phyloP scores from a whole-genome alignment of 2,113 vertebrate genomes.

The Gasterosteus aculeatus region DNA sequence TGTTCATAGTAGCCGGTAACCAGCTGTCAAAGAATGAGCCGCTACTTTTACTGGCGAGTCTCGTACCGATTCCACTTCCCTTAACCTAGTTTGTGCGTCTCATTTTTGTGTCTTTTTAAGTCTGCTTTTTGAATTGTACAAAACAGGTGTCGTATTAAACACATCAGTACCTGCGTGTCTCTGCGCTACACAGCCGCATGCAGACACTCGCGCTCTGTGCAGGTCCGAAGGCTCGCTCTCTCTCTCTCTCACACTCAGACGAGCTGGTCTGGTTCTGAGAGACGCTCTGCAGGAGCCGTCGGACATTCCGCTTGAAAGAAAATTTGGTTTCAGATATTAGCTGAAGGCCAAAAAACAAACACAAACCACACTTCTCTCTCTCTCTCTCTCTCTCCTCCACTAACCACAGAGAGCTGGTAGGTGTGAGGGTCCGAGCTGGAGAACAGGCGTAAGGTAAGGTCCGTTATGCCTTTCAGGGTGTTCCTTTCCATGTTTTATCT shows the following conservation, averaged over 20 bases:
- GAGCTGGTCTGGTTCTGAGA: constrained; percentile 31
- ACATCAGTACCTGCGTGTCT: not conserved
- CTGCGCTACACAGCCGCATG: not conserved
- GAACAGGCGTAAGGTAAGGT: too few relatives aligned
- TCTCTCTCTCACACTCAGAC: constrained; percentile 26
- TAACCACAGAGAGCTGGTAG: constrained; percentile 2
- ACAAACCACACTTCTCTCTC: not conserved
- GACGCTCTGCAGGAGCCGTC: constrained; percentile 42
- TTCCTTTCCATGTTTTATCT: not conserved
- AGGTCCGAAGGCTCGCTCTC: too few relatives aligned
- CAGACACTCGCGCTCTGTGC: not conserved
- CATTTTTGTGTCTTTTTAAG: not conserved
- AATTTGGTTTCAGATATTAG: constrained; percentile 68
- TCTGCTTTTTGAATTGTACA: constrained; percentile 25
- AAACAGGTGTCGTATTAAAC: constrained; percentile 18
- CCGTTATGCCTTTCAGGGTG: too few relatives aligned
- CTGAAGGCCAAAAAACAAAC: constrained; percentile 44
- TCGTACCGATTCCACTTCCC: constrained; percentile 39
- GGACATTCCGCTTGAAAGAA: constrained; percentile 56
- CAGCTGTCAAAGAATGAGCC: too few relatives aligned
- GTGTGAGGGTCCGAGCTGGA: not conserved
- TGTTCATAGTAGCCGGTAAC: too few relatives aligned
- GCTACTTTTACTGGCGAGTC: not conserved
- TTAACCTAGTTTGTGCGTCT: constrained; percentile 22
- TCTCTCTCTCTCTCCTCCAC: not conserved